phyloP scores from a whole-genome alignment of 2,113 vertebrate species.

The Gavia stellata region DNA sequence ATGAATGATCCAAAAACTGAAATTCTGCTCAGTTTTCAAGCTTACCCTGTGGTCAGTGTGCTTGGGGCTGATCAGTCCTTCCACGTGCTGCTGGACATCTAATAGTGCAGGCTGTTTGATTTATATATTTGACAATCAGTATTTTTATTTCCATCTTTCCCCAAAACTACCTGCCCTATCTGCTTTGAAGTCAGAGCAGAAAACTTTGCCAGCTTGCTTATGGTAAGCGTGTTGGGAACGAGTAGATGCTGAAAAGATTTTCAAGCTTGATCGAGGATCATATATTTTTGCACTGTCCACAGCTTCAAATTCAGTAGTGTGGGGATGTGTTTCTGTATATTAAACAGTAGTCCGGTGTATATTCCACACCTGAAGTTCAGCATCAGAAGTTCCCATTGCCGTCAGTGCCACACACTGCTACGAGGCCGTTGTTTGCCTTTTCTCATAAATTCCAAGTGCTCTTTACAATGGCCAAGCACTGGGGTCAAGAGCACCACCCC shows the following conservation, averaged over 20 bases:
- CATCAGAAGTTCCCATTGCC: not conserved
- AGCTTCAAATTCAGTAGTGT: not conserved
- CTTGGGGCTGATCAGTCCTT: not conserved
- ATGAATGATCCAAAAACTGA: not conserved
- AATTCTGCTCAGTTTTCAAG: not conserved
- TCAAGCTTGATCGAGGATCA: not conserved
- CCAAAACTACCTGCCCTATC: not conserved
- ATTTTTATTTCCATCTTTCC: not conserved
- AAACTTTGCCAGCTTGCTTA: not conserved
- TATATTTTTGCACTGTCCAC: not conserved
- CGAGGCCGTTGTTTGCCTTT: not conserved
- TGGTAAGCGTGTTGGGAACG: not conserved
- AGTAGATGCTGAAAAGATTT: not conserved
- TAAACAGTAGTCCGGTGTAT: not conserved
- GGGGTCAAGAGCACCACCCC: not conserved
- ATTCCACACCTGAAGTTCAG: not conserved
- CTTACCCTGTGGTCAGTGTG: not conserved
- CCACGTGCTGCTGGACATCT: not conserved
- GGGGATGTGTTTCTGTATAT: not conserved
- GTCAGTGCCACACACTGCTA: not conserved
- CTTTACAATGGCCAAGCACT: not conserved
- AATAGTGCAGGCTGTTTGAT: not conserved
- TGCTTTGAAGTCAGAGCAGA: not conserved
- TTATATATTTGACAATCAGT: not conserved
- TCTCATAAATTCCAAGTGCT: not conserved